Evolutionary conservation across 2,888 invertebrate species (phyloP), one percentile per base, ranked within the genome.

Genomic region (Agrochola lota): DNA sequence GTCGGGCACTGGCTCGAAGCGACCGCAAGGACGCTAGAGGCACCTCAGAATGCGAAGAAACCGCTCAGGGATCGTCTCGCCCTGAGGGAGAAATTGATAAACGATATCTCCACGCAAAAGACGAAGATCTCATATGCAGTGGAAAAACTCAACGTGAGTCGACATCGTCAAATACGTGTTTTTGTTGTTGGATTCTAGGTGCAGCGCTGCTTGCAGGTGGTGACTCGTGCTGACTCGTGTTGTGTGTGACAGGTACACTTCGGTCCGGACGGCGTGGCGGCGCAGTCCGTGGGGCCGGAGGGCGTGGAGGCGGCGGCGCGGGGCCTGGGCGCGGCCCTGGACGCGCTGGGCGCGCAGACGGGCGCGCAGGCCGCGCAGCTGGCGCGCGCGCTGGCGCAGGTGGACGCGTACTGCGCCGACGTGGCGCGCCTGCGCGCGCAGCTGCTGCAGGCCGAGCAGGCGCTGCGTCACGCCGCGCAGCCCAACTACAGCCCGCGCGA

Each of bases 1-100:
- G 98, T 98, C 67, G 98, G 98, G 81, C 97, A 97, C 86, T 99
- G 99, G 99, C 97, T 99, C 88, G 99, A 99, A 82, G 99, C 99
- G 91, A 98, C 99, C 15, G 97, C 97, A 86, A 97, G 98, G 86
- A 97, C 97, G 71, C 94, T 99, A 68, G 99, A 98, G 77, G 98
- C 98, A 57, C 97, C 98, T 26, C 98, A 98, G 88, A 98, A 98
- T 89, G 98, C 98, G 91, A 99, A 99, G 96, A 98, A 98, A 93
- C 98, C 99, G 1, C 96, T 99, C 81, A 97, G 99, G 84, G 99
- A 99, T 95, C 98, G 99, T 92, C 97, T 99, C 88, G 98, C 98
- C 43, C 96, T 98, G 69, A 97, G 99, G 88, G 99, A 99, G 93
- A 99, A 99, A 95, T 98, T 98, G 93, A 96, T 98, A 82, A 98